Evolutionary conservation across 2,888 invertebrate genomes (phyloP).

Genomic region (Ophioninae sp.): DNA sequence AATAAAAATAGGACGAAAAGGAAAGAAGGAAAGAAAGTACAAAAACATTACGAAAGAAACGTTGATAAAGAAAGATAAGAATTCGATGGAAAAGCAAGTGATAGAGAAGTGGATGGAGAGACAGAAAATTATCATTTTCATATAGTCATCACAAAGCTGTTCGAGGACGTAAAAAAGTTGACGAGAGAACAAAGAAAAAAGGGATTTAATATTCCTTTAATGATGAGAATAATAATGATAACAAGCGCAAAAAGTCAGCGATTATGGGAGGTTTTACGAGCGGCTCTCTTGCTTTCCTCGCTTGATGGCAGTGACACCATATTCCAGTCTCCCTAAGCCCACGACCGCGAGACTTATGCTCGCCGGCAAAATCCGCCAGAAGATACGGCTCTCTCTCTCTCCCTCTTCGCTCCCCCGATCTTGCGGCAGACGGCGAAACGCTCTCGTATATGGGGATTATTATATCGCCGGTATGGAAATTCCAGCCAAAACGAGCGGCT

Average conservation of each 20-base stretch:
- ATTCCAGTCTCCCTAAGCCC: neutral
- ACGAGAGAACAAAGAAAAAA: conserved; percentile 11
- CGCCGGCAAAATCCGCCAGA: conserved; percentile 1
- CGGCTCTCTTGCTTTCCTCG: conserved; percentile 10
- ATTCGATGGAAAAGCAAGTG: neutral
- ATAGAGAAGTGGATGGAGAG: neutral
- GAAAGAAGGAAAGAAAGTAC: too few relatives aligned
- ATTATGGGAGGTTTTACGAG: conserved; percentile 33
- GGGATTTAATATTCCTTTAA: conserved; percentile 16
- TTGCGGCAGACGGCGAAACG: conserved; percentile 37
- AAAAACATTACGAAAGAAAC: too few relatives aligned
- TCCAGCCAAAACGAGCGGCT: conserved; percentile 59
- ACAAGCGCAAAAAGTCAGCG: conserved; percentile 37
- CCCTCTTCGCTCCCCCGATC: neutral
- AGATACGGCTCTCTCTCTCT: neutral
- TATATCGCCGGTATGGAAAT: conserved; percentile 57
- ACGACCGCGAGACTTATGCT: conserved; percentile 4
- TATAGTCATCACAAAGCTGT: conserved; percentile 32
- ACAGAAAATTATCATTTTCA: neutral
- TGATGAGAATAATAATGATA: conserved; percentile 36
- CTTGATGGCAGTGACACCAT: conserved; percentile 32
- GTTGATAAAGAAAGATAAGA: neutral
- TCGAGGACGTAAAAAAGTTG: neutral
- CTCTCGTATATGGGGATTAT: conserved; percentile 45
- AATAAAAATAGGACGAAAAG: too few relatives aligned